Conservation (phyloP, 92 coral and sea anemone species). For the Phymanthus crucifer region DNA sequence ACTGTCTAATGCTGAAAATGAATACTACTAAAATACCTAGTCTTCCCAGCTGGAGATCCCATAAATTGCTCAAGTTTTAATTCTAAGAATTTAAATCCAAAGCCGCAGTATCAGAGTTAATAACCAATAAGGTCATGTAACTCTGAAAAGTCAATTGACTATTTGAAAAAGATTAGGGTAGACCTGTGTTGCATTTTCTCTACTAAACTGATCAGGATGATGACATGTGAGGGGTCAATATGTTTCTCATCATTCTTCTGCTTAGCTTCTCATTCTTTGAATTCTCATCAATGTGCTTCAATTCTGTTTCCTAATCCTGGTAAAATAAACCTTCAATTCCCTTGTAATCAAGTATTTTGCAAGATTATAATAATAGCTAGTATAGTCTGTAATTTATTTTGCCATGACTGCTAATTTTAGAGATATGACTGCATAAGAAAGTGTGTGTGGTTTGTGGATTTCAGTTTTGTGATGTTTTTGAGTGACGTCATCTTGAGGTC, state of each 20-base stretch:
- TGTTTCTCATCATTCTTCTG: neutral
- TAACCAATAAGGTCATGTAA: neutral
- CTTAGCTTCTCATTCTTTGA: neutral
- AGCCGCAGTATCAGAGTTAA: neutral
- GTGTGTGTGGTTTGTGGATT: neutral
- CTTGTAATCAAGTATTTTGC: neutral
- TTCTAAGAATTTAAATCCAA: neutral
- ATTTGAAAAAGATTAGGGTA: neutral
- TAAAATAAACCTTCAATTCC: neutral
- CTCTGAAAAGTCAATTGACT: neutral
- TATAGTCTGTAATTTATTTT: neutral
- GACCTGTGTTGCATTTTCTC: neutral
- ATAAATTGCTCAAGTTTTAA: neutral
- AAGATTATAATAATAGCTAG: neutral
- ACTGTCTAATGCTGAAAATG: neutral
- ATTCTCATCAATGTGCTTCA: neutral
- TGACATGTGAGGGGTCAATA: neutral
- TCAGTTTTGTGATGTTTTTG: neutral
- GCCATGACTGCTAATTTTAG: neutral
- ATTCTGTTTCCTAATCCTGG: neutral
- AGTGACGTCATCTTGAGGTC: constrained; percentile 18
- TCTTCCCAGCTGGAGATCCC: neutral
- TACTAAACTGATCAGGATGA: neutral
- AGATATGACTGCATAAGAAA: neutral
- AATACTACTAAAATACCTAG: neutral